A percentile compares a stretch with the other conserved stretches of the same genome.
Evolutionary conservation across 2,888 invertebrate genomes (phyloP).

Genomic region (Aleiodes alternator): DNA sequence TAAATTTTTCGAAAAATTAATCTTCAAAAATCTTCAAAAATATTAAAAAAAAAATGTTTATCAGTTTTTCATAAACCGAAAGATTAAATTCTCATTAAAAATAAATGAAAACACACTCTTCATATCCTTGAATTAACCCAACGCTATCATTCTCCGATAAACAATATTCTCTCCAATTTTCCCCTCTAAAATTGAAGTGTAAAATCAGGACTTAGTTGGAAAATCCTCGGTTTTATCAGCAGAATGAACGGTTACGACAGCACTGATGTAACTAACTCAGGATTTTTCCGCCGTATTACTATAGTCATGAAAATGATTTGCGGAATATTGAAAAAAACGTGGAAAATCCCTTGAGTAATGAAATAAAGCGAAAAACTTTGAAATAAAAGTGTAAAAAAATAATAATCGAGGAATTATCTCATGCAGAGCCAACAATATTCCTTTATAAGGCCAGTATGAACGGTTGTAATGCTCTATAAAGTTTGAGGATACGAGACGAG

Average conservation of each 20-base stretch:
- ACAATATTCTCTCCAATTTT: no score
- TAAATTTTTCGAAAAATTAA: no score
- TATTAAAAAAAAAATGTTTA: no score
- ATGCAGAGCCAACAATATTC: conserved; percentile 11
- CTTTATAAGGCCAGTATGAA: conserved; percentile 22
- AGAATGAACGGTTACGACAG: neutral
- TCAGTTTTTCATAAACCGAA: no score
- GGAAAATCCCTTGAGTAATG: no score
- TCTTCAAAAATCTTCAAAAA: no score
- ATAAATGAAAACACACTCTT: no score
- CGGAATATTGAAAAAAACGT: conserved; percentile 1
- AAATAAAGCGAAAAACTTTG: neutral
- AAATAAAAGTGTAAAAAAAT: conserved; percentile 7
- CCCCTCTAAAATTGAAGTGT: no score
- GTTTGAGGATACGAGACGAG: conserved; percentile 28
- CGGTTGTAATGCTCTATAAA: conserved; percentile 25
- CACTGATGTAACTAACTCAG: conserved; percentile 18
- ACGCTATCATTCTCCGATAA: no score
- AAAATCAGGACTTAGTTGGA: no score
- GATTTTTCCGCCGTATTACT: conserved; percentile 11
- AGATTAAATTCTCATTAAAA: no score
- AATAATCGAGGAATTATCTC: conserved; percentile 28
- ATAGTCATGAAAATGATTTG: conserved; percentile 22
- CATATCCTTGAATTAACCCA: no score
- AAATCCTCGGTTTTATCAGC: neutral